Evolutionary conservation across 37 sponge, comb jelly and placozoan species (phyloP), one percentile per base, ranked within the genome.

Genomic region (Hexactinellida sp.): DNA sequence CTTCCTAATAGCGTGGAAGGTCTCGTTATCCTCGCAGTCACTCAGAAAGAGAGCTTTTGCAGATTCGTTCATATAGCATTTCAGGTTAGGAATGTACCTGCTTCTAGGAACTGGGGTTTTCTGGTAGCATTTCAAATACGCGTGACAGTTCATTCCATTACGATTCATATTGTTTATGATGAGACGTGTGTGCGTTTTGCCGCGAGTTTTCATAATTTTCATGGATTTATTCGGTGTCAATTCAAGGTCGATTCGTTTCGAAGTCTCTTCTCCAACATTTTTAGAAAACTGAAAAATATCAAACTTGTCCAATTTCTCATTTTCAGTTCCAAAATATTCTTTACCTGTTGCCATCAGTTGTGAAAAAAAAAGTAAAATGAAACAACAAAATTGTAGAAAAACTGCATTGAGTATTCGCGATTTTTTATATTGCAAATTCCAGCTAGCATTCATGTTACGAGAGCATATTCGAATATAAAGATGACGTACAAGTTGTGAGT

Each of bases 21-120:
- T 7, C 5, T 63, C 76, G 34, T 63, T n/a, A 63, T 47, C 52
- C 16, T 63, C 76, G 34, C 30, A 25, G 3, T 63, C 76, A 63
- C 32, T 63, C 34, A 63, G 76, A 23, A 63, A 63, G 5, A 63
- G 30, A 3, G 76, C 25, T 63, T 63, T 63, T 23, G 30, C 76
- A 63, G 76, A 63, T n/a, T 63, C 76, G 34, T 63, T n/a, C 76
- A 63, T 63, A 63, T 63, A 63, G 13, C 76, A 63, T 63, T 63
- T 63, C 25, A 63, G 25, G 34, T 63, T 63, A 3, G 76, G 21
- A n/a, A n/a, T 63, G 52, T 47, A 47, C 13, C 34, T 10, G 76
- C 76, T 63, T 7, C 13, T 25, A 28, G 25, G 3, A 23, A 23
- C 5, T n/a, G 76, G 25, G 34, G 30, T 63, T 63, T 63, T 63